Percentiles rank a stretch among this genome's conserved stretches.
Conservation (phyloP, 2,113 vertebrate species). For the Mola mola region DNA sequence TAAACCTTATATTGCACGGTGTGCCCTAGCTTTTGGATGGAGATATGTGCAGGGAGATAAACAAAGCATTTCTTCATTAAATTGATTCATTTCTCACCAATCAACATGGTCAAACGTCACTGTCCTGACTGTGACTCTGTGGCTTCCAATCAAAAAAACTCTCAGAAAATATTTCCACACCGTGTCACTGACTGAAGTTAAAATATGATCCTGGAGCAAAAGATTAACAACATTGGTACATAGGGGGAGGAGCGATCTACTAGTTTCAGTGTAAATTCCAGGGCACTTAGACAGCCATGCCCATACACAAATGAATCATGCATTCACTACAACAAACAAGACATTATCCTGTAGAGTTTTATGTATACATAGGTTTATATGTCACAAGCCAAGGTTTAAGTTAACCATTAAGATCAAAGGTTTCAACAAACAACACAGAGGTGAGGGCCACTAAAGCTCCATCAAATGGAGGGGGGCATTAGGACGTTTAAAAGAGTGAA, state of each 20-base stretch:
- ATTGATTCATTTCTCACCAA: slow-evolving; percentile 39
- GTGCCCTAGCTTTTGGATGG: slow-evolving; percentile 14
- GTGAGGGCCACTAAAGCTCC: too few relatives aligned
- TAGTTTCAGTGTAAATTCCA: slow-evolving; percentile 73
- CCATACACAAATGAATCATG: background rate
- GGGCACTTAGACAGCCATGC: slow-evolving; percentile 11
- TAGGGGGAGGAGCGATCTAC: slow-evolving; percentile 57
- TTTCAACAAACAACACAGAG: background rate
- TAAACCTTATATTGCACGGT: slow-evolving; percentile 26
- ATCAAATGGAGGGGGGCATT: too few relatives aligned
- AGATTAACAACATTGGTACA: too few relatives aligned
- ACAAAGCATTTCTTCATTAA: slow-evolving; percentile 56
- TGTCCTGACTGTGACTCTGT: slow-evolving; percentile 10
- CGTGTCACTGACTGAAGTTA: background rate
- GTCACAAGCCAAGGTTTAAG: background rate
- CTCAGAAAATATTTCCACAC: slow-evolving; percentile 24
- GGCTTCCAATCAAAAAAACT: slow-evolving; percentile 27
- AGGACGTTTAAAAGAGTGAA: too few relatives aligned
- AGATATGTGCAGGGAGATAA: slow-evolving; percentile 19
- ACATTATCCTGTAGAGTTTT: too few relatives aligned
- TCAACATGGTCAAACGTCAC: slow-evolving; percentile 50
- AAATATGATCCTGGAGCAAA: background rate
- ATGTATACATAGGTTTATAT: too few relatives aligned
- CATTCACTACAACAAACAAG: background rate
- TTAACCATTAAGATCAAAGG: too few relatives aligned